Evolutionary conservation across 1,140 invertebrate genomes (phyloP), one percentile per base, ranked within the genome.

Genomic region (Drosophila ogumai): DNA sequence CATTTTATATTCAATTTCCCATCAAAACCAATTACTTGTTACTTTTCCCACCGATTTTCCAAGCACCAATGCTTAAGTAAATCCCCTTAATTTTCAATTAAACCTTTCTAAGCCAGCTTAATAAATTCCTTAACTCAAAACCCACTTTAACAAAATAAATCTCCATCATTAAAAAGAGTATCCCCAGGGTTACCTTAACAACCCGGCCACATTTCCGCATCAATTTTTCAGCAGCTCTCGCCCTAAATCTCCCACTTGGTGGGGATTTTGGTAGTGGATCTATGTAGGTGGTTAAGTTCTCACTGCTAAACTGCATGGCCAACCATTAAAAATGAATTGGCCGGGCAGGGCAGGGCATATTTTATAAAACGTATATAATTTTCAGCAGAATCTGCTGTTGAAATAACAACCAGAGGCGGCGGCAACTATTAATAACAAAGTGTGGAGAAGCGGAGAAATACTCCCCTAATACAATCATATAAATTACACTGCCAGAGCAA

Each of bases 271-370:
- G 50, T 22, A 49, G 52, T 63, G 52, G 72, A 56, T 78, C 52
- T 69, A 44, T 43, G 58, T 49, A 50, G 50, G 58, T 49, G 38
- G 65, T 17, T 44, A 36, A 43, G 49, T 43, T 38, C 13, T 15
- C 28, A 25, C 19, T 36, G 44, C 41, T 50, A 60, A 77, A 77
- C 57, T 77, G 74, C 65, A 77, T 46, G 75, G 74, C 43, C 19
- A 71, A 74, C 68, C 84, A 80, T 87, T 87, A 84, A 87, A 87
- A 84, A 80, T 88, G 80, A 87, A 88, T 88, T 87, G 79, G 75
- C 47, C 58, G 61, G 44, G 12, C 58, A 54, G 44, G 12, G 9
- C 44, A 25, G 44, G 46, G 84, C 80, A 75, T 75, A 75, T 84
- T 81, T 85, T 63, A 85, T 65, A 68, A 54, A 85, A 65, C 71